These are phyloP conservation scores for Patella caerulea DNA, from an alignment of 2,888 invertebrate species.

Conservation along the genomic window DNA sequence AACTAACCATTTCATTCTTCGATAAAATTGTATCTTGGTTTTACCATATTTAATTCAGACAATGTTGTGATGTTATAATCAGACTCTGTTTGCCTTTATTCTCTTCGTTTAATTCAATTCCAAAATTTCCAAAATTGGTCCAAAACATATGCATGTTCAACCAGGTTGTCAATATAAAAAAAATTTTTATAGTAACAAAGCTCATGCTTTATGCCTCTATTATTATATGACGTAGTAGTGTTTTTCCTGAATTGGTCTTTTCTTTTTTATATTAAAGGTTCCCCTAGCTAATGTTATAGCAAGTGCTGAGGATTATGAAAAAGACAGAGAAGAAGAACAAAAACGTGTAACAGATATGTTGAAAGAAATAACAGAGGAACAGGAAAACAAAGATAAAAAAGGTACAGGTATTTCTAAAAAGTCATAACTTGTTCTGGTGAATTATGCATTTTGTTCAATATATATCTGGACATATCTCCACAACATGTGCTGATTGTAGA, in stretches of 20 bases:
- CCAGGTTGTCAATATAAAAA: too few relatives aligned
- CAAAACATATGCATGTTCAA: too few relatives aligned
- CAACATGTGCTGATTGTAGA: background rate
- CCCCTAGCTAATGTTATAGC: slow-evolving; percentile 53
- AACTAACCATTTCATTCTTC: too few relatives aligned
- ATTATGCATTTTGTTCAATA: background rate
- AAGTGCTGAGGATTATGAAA: slow-evolving; percentile 52
- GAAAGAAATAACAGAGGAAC: slow-evolving; percentile 29
- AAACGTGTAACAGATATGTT: slow-evolving; percentile 51
- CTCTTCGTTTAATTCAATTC: too few relatives aligned
- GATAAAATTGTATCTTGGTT: too few relatives aligned
- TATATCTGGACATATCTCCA: background rate
- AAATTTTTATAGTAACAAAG: too few relatives aligned
- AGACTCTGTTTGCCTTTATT: too few relatives aligned
- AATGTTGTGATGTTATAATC: too few relatives aligned
- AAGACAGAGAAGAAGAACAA: slow-evolving; percentile 48
- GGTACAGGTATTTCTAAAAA: background rate
- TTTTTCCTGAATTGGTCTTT: background rate
- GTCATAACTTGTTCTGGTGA: background rate
- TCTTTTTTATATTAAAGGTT: slow-evolving; percentile 32
- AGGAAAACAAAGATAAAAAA: slow-evolving; percentile 1
- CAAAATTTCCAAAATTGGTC: too few relatives aligned
- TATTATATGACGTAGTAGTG: too few relatives aligned
- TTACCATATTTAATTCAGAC: too few relatives aligned
- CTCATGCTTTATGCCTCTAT: too few relatives aligned